A percentile compares a stretch with the other conserved stretches of the same genome.
These are phyloP conservation scores for Rotaria sp. DNA, from an alignment of 2,888 invertebrate genomes.

Conservation along the genomic window DNA sequence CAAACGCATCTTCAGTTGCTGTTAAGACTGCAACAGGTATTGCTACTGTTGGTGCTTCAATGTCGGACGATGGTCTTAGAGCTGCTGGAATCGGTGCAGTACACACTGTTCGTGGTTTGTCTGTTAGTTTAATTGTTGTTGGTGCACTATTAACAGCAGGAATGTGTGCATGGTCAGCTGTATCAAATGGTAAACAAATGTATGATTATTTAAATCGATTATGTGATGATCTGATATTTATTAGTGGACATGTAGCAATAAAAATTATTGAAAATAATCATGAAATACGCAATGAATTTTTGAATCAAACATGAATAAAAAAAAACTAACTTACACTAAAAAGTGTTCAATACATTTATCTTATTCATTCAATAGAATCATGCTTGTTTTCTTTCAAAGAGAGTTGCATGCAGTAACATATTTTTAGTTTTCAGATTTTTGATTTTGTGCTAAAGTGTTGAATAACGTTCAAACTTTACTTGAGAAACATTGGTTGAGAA, in stretches of 20 bases:
- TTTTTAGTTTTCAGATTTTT: too few relatives aligned
- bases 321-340: too few relatives aligned
- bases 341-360: too few relatives aligned
- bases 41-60: background rate
- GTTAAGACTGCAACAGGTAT: background rate
- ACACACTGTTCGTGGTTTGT: background rate
- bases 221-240: background rate
- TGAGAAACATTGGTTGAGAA: too few relatives aligned
- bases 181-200: constrained; percentile 1
- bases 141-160: background rate
- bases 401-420: too few relatives aligned
- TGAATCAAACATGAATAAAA: too few relatives aligned
- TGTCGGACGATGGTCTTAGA: background rate
- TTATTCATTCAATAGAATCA: too few relatives aligned
- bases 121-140: background rate
- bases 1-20: background rate
- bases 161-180: constrained; percentile 3
- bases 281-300: too few relatives aligned
- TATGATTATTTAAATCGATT: background rate
- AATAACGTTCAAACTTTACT: too few relatives aligned
- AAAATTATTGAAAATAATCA: background rate
- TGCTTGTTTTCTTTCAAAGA: too few relatives aligned
- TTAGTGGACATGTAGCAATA: background rate
- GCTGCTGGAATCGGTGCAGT: background rate
- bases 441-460: too few relatives aligned